Evolutionary conservation across 2,113 vertebrate species (phyloP).

Genomic region (Galemys pyrenaicus): DNA sequence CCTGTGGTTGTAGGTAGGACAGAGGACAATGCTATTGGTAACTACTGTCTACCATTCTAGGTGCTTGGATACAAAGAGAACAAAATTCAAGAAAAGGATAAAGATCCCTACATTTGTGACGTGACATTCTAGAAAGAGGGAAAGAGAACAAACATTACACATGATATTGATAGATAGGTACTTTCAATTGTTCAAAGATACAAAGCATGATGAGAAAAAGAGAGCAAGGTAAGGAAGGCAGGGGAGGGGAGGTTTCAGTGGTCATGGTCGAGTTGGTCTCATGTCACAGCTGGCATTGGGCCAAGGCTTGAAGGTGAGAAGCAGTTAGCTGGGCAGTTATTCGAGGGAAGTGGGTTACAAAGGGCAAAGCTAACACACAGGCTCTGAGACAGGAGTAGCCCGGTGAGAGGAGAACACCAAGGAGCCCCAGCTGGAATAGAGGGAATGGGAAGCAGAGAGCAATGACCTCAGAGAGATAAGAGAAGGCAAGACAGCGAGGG

Average conservation of each 20-base stretch:
- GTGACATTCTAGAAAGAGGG: background rate
- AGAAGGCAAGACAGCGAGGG: background rate
- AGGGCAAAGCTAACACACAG: background rate
- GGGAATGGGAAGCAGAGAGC: background rate
- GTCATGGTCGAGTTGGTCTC: background rate
- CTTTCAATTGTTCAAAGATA: background rate
- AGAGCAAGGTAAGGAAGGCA: background rate
- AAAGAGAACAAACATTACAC: background rate
- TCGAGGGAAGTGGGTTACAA: background rate
- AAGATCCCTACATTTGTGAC: background rate
- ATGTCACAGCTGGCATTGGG: background rate
- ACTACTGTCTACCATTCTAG: background rate
- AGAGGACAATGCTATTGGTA: background rate
- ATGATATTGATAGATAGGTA: background rate
- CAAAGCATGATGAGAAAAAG: background rate
- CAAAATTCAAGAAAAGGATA: background rate
- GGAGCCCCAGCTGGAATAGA: background rate
- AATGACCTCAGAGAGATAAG: background rate
- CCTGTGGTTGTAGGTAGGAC: background rate
- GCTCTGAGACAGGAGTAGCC: background rate
- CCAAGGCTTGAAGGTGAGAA: background rate
- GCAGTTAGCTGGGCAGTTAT: background rate
- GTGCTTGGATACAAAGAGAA: background rate
- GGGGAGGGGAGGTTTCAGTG: background rate
- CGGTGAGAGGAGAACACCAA: background rate